A percentile compares a stretch with the other conserved stretches of the same genome.
Evolutionary conservation across 1,140 invertebrate species (phyloP).

Genomic region (Aphaenogaster floridana): DNA sequence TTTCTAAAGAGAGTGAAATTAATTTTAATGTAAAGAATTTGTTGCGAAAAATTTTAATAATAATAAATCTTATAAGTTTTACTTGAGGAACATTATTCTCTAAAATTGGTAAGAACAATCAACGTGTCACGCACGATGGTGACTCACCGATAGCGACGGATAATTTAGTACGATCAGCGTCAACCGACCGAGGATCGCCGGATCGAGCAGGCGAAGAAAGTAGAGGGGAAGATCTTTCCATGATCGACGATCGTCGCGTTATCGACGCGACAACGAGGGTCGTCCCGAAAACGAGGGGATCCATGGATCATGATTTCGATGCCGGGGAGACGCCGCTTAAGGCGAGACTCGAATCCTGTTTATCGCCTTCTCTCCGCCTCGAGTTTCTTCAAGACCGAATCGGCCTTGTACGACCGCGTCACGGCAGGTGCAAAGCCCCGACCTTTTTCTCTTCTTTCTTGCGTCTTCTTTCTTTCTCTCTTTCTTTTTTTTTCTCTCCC

Average conservation of each 20-base stretch:
- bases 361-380: conserved; percentile 70
- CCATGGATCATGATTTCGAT: conserved; percentile 74
- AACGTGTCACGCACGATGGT: too few relatives aligned
- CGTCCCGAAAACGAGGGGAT: conserved; percentile 63
- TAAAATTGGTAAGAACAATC: background rate
- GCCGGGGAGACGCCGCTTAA: conserved; percentile 75
- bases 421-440: conserved; percentile 81
- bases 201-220: background rate
- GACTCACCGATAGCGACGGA: background rate
- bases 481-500: conserved; percentile 50
- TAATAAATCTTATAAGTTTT: background rate
- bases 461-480: conserved; percentile 58
- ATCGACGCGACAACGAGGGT: conserved; percentile 40
- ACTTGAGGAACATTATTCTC: background rate
- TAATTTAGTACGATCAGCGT: background rate
- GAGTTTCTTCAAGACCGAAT: conserved; percentile 77
- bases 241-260: conserved; percentile 17
- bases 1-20: too few relatives aligned
- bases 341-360: conserved; percentile 79
- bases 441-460: conserved; percentile 75
- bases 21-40: too few relatives aligned
- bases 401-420: conserved; percentile 85
- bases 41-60: too few relatives aligned
- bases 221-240: background rate
- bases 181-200: background rate